Evolutionary conservation across 2,113 vertebrate genomes (phyloP).

Genomic region (Erythrocercus mccallii): DNA sequence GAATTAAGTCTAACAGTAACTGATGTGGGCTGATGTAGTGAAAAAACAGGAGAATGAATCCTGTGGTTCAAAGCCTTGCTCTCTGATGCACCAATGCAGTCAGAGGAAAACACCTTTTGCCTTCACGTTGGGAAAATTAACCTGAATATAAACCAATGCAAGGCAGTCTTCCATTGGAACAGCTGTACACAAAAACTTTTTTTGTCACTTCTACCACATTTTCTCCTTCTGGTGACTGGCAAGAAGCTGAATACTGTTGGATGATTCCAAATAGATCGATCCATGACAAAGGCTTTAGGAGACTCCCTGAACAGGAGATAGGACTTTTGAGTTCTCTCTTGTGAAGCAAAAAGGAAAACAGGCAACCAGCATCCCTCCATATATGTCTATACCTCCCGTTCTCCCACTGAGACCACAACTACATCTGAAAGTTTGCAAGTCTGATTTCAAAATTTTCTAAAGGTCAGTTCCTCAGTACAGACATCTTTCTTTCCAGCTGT

Average conservation of each 20-base stretch:
- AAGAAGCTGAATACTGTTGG: background rate
- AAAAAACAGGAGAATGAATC: background rate
- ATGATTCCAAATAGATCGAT: background rate
- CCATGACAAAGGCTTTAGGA: background rate
- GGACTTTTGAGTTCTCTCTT: background rate
- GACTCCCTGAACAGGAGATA: background rate
- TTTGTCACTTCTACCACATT: background rate
- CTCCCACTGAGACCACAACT: background rate
- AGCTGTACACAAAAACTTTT: background rate
- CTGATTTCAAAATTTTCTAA: background rate
- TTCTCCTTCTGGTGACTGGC: background rate
- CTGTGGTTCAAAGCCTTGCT: background rate
- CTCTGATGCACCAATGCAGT: background rate
- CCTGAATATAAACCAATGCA: background rate
- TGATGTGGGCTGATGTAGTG: background rate
- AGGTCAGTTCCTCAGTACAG: background rate
- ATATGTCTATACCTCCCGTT: background rate
- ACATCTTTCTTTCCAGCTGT: background rate
- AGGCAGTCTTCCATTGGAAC: background rate
- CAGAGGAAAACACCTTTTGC: background rate
- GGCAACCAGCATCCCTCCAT: background rate
- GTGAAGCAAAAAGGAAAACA: background rate
- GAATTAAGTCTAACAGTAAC: conserved; percentile 12
- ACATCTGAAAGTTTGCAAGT: background rate
- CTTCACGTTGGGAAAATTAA: background rate